Evolutionary conservation across 2,113 vertebrate species (phyloP), one percentile per base, ranked within the genome.

Genomic region (Mobula birostris): DNA sequence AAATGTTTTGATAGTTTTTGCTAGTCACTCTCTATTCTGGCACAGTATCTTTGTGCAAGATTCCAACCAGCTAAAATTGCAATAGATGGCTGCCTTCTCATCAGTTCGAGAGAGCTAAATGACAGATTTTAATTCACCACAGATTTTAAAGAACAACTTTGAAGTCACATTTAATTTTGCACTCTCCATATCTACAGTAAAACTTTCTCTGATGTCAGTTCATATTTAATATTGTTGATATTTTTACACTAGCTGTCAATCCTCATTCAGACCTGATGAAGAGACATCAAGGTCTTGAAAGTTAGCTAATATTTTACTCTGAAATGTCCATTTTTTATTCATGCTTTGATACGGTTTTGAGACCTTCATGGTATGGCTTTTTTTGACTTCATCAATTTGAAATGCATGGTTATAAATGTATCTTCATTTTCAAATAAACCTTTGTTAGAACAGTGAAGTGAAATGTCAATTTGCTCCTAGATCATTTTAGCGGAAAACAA

Each of bases 161-260:
- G 91, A 93, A 93, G 91, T 93, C 91, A 93, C 91, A 48, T 93
- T 74, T 93, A 24, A 93, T 93, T 93, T 93, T 74, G 40, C 91
- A 14, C 19, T 48, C 70, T 93, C 32, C 91, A 93, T 48, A 76
- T 93, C 91, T 93, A 29, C 36, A 40, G 68, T 14, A 74, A 93
- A 72, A 93, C 68, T 70, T 93, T 56, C 91, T 93, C 68, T 48
- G 91, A 93, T 93, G 91, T 93, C 91, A 93, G 70, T 74, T 72
- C 70, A 56, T 74, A 93, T 93, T 74, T 72, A 93, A 74, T 56
- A 93, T 74, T 93, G 66, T 93, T 93, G 68, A 93, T 72, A 93
- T 74, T 74, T 70, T 93, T 27, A 40, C 70, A 24, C 91, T 15
- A 27, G 70, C 91, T 93, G 66, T 93, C 91, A 48, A 36, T 93